Base-by-base conservation (phyloP, 1,140 invertebrate genomes). In the Mya arenaria region DNA sequence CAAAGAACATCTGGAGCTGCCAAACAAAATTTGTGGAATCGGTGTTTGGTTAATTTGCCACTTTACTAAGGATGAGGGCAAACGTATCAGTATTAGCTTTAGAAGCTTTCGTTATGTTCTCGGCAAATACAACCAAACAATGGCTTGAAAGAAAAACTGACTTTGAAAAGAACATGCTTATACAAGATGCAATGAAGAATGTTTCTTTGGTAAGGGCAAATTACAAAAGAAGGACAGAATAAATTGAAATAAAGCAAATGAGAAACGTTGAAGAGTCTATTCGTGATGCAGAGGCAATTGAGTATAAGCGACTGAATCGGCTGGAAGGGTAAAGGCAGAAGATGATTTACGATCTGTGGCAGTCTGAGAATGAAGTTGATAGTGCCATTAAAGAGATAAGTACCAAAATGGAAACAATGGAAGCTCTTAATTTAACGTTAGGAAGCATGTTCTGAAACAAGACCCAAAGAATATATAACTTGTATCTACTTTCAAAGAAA, bases 61-160 rank as follows among this genome's bases (percentile, higher is more conserved):
- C 65, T 1, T 30, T 87, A 1, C 36, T 81, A 28, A 63, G 80
- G 25, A 68, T 60, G 23, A 85, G 65, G 30, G 77, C 83, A 4
- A 85, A 83, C 63, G 41, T 83, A 4, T 74, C 75, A 30, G 30
- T 73, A 5, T 30, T 86, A 19, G 80, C 62, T n/a, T 52, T 48
- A 17, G 85, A 86, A 55, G 80, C 80, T 8, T 83, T 75, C 36
- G 58, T 87, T 15, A 83, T 85, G 80, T 85, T 83, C 56, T 63
- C 80, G n/a, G 52, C 69, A 8, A 87, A 85, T 60, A 87, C 63
- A 66, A 87, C 84, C 15, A 15, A 58, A 1, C 6, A 69, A 23
- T 87, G 85, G 84, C 28, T 85, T 8, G 19, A 77, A 5, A 17
- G 34, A 19, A 85, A 85, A 72, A 44, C 6, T 55, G 36, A 72